phyloP scores from a whole-genome alignment of 2,113 vertebrate genomes.

The Tragelaphus imberbis region DNA sequence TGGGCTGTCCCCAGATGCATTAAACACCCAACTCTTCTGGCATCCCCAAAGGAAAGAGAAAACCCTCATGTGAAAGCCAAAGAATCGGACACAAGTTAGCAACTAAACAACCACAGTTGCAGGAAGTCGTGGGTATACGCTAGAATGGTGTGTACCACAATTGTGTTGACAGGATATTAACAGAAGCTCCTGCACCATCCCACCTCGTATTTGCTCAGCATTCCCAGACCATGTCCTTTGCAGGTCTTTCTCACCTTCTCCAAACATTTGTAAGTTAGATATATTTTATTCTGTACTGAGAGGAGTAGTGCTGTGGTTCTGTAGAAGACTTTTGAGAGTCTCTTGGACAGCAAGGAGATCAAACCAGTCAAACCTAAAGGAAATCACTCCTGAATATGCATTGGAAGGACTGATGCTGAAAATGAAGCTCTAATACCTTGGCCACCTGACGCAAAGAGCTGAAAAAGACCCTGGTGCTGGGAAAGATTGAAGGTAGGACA shows the following conservation, averaged over 20 bases:
- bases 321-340: not conserved
- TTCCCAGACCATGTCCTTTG: not conserved
- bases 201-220: not conserved
- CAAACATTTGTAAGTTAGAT: not conserved
- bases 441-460: not conserved
- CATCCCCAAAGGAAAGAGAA: not conserved
- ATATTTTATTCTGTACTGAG: not conserved
- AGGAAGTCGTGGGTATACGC: rapidly evolving
- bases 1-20: not conserved
- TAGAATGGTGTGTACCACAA: not conserved
- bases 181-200: not conserved
- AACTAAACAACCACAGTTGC: not conserved
- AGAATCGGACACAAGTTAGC: not conserved
- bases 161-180: not conserved
- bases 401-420: not conserved
- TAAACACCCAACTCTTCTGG: not conserved
- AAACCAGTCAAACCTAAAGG: not conserved
- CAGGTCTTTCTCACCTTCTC: not conserved
- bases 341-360: not conserved
- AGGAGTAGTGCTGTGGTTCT: not conserved
- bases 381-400: not conserved
- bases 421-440: not conserved
- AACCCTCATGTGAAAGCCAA: not conserved
- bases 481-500: not conserved
- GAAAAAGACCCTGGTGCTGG: not conserved